phyloP scores from a whole-genome alignment of 1,140 invertebrate genomes.

The Listronotus bonariensis region DNA sequence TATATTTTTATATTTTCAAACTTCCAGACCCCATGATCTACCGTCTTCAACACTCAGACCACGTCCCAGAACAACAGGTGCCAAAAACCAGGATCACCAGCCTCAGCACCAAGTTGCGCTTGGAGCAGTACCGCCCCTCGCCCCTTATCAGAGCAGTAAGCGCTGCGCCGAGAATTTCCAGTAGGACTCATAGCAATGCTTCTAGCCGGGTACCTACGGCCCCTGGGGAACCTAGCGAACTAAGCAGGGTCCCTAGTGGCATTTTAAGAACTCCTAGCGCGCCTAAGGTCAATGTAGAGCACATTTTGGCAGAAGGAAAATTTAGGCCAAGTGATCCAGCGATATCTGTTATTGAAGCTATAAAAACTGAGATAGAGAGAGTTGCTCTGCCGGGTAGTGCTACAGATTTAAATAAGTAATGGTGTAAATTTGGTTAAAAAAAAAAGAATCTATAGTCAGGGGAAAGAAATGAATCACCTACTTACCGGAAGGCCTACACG shows the following conservation, averaged over 20 bases:
- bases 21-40: constrained; percentile 3
- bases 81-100: constrained; percentile 40
- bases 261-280: constrained; percentile 42
- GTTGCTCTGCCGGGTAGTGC: constrained; percentile 55
- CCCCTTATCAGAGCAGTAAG: constrained; percentile 60
- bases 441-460: too few relatives aligned
- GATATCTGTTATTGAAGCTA: constrained; percentile 66
- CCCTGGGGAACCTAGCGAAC: constrained; percentile 46
- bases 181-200: neutral
- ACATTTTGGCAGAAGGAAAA: constrained; percentile 58
- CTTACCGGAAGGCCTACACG: too few relatives aligned
- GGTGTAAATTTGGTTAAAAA: too few relatives aligned
- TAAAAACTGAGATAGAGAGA: constrained; percentile 65
- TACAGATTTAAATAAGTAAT: constrained; percentile 43
- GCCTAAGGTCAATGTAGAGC: constrained; percentile 57
- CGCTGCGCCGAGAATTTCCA: constrained; percentile 50
- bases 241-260: constrained; percentile 59
- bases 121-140: constrained; percentile 58
- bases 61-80: constrained; percentile 56
- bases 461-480: too few relatives aligned
- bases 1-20: too few relatives aligned
- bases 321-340: constrained; percentile 63
- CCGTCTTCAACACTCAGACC: constrained; percentile 16
- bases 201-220: constrained; percentile 10
- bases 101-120: constrained; percentile 49